Percentiles rank a stretch among this genome's conserved stretches.
Conservation (phyloP, 2,888 invertebrate genomes). For the Ecdyonurus torrentis region DNA sequence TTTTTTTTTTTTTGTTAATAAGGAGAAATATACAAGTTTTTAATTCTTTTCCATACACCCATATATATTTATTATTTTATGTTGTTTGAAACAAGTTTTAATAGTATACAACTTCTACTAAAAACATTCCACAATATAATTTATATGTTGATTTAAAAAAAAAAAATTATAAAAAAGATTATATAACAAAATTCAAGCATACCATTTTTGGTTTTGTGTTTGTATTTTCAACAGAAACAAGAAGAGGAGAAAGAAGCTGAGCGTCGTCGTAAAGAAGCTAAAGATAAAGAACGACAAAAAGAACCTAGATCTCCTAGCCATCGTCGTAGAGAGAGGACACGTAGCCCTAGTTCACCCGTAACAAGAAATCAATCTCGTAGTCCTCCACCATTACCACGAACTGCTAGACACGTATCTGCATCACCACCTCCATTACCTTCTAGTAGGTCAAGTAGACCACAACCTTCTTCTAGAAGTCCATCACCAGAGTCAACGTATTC, state of each 20-base stretch:
- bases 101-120: too few species aligned
- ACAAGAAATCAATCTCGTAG: not conserved
- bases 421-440: conserved; percentile 11
- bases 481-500: conserved; percentile 13
- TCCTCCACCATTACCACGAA: not conserved
- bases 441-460: conserved; percentile 11
- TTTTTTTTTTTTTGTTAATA: too few species aligned
- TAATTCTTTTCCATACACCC: not conserved
- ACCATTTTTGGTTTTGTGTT: too few species aligned
- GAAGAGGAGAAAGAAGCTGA: conserved; percentile 53
- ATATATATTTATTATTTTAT: not conserved
- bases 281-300: conserved; percentile 23
- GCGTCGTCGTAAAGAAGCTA: conserved; percentile 29
- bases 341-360: conserved; percentile 11
- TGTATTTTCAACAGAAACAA: conserved; percentile 59
- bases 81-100: too few species aligned
- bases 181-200: too few species aligned
- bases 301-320: conserved; percentile 10
- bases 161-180: too few species aligned
- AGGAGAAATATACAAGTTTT: too few species aligned
- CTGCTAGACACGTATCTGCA: not conserved
- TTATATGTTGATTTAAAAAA: too few species aligned
- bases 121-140: too few species aligned
- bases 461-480: conserved; percentile 12
- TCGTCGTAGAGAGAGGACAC: conserved; percentile 9